Conservation (phyloP, 2,888 invertebrate species). For the Archips xylosteana region DNA sequence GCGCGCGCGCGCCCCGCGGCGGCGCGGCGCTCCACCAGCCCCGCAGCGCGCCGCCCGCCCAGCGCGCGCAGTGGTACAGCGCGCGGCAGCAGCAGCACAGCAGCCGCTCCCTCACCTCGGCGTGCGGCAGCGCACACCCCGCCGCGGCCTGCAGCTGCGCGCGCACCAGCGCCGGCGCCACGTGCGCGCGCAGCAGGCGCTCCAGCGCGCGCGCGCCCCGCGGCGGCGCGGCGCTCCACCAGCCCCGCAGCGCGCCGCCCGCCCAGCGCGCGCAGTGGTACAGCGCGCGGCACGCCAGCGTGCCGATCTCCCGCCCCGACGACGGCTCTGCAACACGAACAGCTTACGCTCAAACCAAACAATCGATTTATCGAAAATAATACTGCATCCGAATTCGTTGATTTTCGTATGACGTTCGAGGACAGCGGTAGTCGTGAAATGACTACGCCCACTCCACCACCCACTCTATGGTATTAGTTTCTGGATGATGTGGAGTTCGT, state of each 20-base stretch:
- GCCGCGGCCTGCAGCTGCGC: conserved; percentile 45
- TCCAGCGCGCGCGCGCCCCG: conserved; percentile 90
- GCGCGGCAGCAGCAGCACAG: conserved; percentile 40
- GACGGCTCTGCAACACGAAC: conserved; percentile 38
- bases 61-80: conserved; percentile 87
- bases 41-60: conserved; percentile 84
- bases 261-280: conserved; percentile 86
- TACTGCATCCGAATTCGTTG: too few relatives aligned
- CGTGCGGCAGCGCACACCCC: conserved; percentile 39
- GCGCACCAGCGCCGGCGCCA: conserved; percentile 51
- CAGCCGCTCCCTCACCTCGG: background rate
- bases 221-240: conserved; percentile 87
- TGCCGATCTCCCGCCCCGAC: conserved; percentile 71
- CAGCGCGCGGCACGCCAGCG: conserved; percentile 89
- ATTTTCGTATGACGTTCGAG: too few relatives aligned
- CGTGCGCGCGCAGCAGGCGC: conserved; percentile 86
- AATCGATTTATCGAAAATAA: too few relatives aligned
- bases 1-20: conserved; percentile 84
- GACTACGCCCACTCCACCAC: too few relatives aligned
- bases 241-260: conserved; percentile 88
- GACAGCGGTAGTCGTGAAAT: too few relatives aligned
- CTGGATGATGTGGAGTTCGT: too few relatives aligned
- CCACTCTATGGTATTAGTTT: too few relatives aligned
- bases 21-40: conserved; percentile 89
- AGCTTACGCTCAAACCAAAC: too few relatives aligned